Evolutionary conservation across 2,888 invertebrate species (phyloP).

Genomic region (Zaprionus bogoriensis): DNA sequence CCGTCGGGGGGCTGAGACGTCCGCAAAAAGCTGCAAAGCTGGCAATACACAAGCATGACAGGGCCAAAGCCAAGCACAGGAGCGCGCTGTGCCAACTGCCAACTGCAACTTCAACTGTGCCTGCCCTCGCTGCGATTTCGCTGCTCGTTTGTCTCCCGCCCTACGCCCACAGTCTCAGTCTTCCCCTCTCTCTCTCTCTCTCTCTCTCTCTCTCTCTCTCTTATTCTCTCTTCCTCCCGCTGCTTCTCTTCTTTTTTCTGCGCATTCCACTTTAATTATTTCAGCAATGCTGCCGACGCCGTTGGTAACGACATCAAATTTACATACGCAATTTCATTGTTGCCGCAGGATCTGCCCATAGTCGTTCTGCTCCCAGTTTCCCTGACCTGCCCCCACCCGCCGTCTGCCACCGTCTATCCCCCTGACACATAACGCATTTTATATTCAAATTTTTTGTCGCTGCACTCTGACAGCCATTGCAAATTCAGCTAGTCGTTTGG

Average conservation of each 20-base stretch:
- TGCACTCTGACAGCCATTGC: constrained; percentile 65
- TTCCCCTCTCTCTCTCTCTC: not conserved
- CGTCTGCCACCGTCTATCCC: constrained; percentile 1
- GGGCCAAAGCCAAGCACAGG: constrained; percentile 21
- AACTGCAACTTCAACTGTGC: constrained; percentile 42
- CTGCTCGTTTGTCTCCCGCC: not conserved
- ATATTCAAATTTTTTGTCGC: constrained; percentile 68
- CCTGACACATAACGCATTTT: constrained; percentile 72
- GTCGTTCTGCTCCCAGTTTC: constrained; percentile 39
- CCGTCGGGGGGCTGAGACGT: not conserved
- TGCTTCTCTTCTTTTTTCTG: constrained; percentile 18
- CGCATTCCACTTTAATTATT: constrained; percentile 76
- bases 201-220: not conserved
- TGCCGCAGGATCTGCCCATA: constrained; percentile 72
- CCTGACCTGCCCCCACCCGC: constrained; percentile 1
- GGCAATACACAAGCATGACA: constrained; percentile 51
- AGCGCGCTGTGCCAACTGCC: constrained; percentile 15
- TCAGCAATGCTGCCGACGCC: constrained; percentile 73
- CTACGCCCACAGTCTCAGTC: not conserved
- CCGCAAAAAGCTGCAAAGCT: constrained; percentile 50
- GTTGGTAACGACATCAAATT: constrained; percentile 78
- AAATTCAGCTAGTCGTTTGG: constrained; percentile 54
- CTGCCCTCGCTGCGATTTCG: constrained; percentile 29
- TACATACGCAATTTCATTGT: constrained; percentile 79
- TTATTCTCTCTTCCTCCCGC: not conserved